phyloP scores from a whole-genome alignment of 2,797 vertebrate species.

The Gymnopithys bicolor region DNA sequence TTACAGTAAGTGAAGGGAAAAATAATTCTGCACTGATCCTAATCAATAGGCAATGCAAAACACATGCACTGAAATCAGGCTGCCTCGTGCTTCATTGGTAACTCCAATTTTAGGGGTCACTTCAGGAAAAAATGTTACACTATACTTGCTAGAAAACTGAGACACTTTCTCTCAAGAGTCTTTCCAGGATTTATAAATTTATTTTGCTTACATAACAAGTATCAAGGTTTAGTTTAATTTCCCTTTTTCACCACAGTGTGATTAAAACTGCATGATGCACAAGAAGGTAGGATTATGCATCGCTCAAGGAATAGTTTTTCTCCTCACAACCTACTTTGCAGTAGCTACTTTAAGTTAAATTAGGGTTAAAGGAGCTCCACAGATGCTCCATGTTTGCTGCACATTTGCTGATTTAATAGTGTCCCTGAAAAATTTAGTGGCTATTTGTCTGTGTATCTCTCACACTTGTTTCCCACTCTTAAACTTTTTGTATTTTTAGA shows the following conservation, averaged over 20 bases:
- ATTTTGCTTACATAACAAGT: neutral
- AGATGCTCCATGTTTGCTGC: neutral
- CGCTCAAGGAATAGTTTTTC: neutral
- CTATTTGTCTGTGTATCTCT: neutral
- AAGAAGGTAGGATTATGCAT: neutral
- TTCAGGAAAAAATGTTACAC: neutral
- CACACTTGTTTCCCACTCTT: neutral
- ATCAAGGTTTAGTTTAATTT: neutral
- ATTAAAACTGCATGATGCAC: neutral
- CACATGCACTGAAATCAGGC: slow-evolving; percentile 1
- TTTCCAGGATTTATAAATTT: neutral
- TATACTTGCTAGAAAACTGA: neutral
- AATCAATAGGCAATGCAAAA: slow-evolving; percentile 40
- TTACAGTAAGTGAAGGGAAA: slow-evolving; percentile 7
- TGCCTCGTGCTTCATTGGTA: neutral
- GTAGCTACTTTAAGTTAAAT: neutral
- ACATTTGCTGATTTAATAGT: neutral
- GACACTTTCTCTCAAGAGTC: neutral
- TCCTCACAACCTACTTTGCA: neutral
- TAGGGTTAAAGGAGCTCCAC: neutral
- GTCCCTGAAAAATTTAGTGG: neutral
- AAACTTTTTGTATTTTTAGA: neutral
- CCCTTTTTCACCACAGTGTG: neutral
- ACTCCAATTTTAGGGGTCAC: neutral
- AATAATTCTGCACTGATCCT: neutral